These are phyloP conservation scores for Pandemis cinnamomeana DNA, from an alignment of 2,888 invertebrate species.

Conservation along the genomic window DNA sequence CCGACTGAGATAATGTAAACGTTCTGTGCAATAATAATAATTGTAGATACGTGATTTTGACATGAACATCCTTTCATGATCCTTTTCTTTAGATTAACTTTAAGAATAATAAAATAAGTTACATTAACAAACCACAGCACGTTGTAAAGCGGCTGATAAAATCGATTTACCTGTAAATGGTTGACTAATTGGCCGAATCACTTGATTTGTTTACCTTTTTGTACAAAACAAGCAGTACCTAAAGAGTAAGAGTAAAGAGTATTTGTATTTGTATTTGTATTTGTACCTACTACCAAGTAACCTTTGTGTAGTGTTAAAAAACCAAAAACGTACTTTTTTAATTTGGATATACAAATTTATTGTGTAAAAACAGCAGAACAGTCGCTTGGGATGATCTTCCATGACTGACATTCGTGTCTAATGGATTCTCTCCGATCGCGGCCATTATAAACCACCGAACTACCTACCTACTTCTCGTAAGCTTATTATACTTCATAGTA, in stretches of 20 bases:
- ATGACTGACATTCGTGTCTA: conserved; percentile 31
- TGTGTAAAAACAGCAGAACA: background rate
- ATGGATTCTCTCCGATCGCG: conserved; percentile 32
- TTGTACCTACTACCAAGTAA: no score
- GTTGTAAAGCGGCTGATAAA: background rate
- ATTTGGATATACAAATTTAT: background rate
- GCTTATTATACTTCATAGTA: conserved; percentile 2
- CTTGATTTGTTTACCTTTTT: no score
- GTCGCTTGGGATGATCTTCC: conserved; percentile 15
- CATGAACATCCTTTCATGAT: background rate
- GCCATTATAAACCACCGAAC: conserved; percentile 2
- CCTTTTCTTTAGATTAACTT: background rate
- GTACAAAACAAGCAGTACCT: no score
- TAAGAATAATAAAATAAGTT: background rate
- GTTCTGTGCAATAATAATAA: conserved; percentile 12
- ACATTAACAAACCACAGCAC: background rate
- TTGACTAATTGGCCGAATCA: no score
- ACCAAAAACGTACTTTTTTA: background rate
- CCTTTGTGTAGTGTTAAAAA: background rate
- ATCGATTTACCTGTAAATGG: background rate
- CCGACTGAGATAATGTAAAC: conserved; percentile 2
- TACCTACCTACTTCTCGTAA: background rate
- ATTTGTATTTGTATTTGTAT: no score
- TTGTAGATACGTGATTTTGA: background rate
- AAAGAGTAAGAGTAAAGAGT: no score